Evolutionary conservation across 2,113 vertebrate species (phyloP).

Genomic region (Perca fluviatilis): DNA sequence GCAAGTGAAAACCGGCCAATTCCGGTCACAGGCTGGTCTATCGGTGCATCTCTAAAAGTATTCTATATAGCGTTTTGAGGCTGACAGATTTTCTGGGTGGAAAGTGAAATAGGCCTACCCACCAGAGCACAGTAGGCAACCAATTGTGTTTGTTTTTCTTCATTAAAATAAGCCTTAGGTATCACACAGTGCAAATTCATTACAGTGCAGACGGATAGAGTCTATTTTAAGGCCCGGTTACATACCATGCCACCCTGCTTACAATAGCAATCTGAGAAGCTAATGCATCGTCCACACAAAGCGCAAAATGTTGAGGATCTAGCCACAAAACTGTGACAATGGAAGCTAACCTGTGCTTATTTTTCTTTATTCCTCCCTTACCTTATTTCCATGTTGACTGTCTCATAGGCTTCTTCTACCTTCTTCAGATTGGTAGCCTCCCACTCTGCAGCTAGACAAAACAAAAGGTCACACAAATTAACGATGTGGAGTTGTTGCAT

Average conservation of each 20-base stretch:
- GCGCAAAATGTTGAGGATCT: constrained; percentile 29
- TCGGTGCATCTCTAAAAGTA: too few species aligned
- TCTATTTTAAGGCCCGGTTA: constrained; percentile 71
- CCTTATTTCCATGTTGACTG: constrained; percentile 79
- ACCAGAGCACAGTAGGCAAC: constrained; percentile 58
- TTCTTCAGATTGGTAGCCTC: constrained; percentile 76
- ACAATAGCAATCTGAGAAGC: constrained; percentile 37
- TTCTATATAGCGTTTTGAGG: too few species aligned
- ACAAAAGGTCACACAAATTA: constrained; percentile 78
- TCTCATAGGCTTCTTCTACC: constrained; percentile 80
- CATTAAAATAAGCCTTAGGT: constrained; percentile 75
- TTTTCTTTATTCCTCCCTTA: constrained; percentile 47
- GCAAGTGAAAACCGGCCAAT: too few species aligned
- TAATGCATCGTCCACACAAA: constrained; percentile 18
- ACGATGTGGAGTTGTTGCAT: constrained; percentile 58
- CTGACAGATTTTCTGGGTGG: too few species aligned
- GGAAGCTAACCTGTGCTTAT: constrained; percentile 8
- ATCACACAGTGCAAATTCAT: constrained; percentile 69
- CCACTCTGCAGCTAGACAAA: constrained; percentile 76
- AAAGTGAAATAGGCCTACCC: constrained; percentile 25
- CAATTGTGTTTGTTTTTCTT: constrained; percentile 71
- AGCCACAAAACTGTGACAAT: constrained; percentile 17
- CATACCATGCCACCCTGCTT: constrained; percentile 44
- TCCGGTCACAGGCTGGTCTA: too few species aligned
- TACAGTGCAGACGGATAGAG: constrained; percentile 60